phyloP scores from a whole-genome alignment of 2,113 vertebrate species.

The Lampris megalopsis region DNA sequence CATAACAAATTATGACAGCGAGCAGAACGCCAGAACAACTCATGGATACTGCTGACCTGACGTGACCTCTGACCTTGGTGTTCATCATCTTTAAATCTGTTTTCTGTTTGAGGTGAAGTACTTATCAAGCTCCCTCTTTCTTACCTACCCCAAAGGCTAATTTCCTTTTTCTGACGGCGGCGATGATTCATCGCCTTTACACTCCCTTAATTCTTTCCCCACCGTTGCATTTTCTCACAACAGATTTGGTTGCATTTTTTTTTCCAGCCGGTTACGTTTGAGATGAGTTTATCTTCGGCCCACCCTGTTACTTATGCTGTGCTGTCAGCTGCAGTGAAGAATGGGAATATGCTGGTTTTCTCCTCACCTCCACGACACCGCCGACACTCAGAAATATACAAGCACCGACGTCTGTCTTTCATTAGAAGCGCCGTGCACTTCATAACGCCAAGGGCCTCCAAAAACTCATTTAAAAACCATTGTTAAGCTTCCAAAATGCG shows the following conservation, averaged over 20 bases:
- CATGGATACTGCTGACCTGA: too few species aligned
- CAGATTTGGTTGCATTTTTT: constrained; percentile 15
- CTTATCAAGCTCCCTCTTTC: constrained; percentile 45
- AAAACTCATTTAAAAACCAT: neutral
- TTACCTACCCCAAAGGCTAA: constrained; percentile 27
- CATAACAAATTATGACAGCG: neutral
- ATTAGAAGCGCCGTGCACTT: neutral
- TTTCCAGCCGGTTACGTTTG: neutral
- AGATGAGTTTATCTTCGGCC: constrained; percentile 6
- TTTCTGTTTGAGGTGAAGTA: constrained; percentile 51
- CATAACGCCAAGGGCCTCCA: neutral
- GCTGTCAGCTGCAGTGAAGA: constrained; percentile 15
- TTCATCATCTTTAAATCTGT: neutral
- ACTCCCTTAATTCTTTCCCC: constrained; percentile 4
- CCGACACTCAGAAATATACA: neutral
- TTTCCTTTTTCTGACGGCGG: constrained; percentile 30
- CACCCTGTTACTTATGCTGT: constrained; percentile 6
- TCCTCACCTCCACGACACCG: neutral
- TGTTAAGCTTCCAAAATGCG: neutral
- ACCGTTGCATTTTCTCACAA: neutral
- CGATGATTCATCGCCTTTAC: constrained; percentile 48
- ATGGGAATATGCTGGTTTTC: neutral
- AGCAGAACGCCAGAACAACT: neutral
- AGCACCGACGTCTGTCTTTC: neutral
- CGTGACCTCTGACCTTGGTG: constrained; percentile 10